Conservation (phyloP, 2,888 invertebrate genomes). For the Dicyrtomina minuta region DNA sequence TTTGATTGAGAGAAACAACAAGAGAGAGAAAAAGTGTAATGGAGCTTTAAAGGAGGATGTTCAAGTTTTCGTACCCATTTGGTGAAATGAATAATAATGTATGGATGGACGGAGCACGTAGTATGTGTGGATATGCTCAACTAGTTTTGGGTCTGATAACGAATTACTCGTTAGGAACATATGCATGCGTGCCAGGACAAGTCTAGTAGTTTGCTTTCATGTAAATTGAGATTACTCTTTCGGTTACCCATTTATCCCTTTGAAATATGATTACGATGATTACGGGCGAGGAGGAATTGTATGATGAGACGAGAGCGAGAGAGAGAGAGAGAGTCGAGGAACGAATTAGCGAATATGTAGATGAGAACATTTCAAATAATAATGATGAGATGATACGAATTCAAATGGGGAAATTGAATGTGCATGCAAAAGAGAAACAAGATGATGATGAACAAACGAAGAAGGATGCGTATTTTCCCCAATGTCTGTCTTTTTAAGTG, state of each 20-base stretch:
- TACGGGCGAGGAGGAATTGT: slow-evolving; percentile 29
- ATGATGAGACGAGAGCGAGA: slow-evolving; percentile 13
- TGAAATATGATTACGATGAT: slow-evolving; percentile 40
- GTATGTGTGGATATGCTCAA: not conserved
- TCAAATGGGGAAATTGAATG: slow-evolving; percentile 34
- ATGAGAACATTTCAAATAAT: slow-evolving; percentile 25
- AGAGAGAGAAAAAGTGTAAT: not conserved
- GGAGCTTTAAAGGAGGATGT: not conserved
- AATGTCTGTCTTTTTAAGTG: no score
- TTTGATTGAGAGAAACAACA: not conserved
- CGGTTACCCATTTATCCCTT: slow-evolving; percentile 32
- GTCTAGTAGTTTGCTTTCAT: slow-evolving; percentile 29
- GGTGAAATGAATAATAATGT: no score
- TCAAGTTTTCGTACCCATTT: slow-evolving; percentile 4
- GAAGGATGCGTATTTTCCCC: not conserved
- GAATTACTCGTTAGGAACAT: slow-evolving; percentile 28
- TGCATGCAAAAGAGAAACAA: slow-evolving; percentile 26
- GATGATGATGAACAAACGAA: slow-evolving; percentile 1
- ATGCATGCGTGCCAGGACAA: slow-evolving; percentile 22
- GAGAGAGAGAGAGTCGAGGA: slow-evolving; percentile 1
- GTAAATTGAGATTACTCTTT: slow-evolving; percentile 29
- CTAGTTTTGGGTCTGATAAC: slow-evolving; percentile 18
- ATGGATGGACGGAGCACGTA: not conserved
- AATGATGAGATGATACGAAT: slow-evolving; percentile 31
- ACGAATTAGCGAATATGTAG: slow-evolving; percentile 28